These are phyloP conservation scores for Tor tambroides DNA, from an alignment of 2,113 vertebrate genomes.

Conservation along the genomic window DNA sequence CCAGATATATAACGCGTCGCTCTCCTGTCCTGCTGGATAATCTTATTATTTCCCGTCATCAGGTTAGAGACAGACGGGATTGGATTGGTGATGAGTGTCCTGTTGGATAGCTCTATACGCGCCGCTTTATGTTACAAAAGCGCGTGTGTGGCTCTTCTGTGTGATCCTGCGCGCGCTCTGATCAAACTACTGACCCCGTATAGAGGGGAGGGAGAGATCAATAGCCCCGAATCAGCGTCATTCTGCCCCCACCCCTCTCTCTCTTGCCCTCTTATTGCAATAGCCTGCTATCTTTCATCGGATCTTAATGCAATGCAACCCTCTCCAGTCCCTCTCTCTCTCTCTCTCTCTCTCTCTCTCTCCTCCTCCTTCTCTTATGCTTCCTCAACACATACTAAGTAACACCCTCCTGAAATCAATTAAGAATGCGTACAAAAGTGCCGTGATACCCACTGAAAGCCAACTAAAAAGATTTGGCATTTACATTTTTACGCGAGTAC, in stretches of 20 bases:
- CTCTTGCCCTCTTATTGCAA: constrained; percentile 55
- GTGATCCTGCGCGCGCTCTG: constrained; percentile 27
- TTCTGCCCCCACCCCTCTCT: constrained; percentile 45
- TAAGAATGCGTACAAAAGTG: not conserved
- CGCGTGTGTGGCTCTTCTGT: constrained; percentile 29
- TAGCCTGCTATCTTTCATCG: constrained; percentile 16
- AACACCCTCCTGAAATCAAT: constrained; percentile 50
- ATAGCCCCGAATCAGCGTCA: constrained; percentile 37
- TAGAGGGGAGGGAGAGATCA: constrained; percentile 34
- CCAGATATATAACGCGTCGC: constrained; percentile 26
- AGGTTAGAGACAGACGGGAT: constrained; percentile 71
- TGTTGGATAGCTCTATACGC: not conserved
- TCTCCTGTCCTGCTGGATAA: constrained; percentile 74
- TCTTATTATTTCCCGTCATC: constrained; percentile 83
- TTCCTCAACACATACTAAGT: constrained; percentile 32
- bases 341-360: not conserved
- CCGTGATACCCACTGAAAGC: not conserved
- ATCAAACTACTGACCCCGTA: constrained; percentile 28
- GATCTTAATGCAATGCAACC: not conserved
- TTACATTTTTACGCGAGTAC: not conserved
- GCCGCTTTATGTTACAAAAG: constrained; percentile 10
- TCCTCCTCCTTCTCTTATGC: not conserved
- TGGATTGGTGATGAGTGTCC: constrained; percentile 58
- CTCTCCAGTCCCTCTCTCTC: not conserved
- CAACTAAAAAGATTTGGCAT: not conserved